phyloP scores from a whole-genome alignment of 2,113 vertebrate genomes.

The Nansenia antarctica region DNA sequence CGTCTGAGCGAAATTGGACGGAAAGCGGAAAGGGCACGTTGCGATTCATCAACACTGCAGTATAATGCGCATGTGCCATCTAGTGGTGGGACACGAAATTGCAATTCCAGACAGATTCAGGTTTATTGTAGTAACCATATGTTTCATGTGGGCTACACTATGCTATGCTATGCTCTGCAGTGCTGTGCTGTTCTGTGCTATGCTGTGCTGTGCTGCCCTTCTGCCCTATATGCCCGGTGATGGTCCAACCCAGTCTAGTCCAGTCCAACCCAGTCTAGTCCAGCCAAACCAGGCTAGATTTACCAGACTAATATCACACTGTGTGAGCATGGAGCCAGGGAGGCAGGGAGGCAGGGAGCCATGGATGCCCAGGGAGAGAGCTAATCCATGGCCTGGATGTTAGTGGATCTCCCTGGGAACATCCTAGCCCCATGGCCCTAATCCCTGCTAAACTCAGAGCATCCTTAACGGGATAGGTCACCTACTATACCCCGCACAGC shows the following conservation, averaged over 20 bases:
- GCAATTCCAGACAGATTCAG: too few species aligned
- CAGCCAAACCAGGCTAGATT: too few species aligned
- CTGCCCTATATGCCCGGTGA: neutral
- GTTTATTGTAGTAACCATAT: too few species aligned
- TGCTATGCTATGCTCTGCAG: too few species aligned
- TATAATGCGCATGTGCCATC: too few species aligned
- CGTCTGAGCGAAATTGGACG: too few species aligned
- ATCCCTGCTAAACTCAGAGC: conserved; percentile 47
- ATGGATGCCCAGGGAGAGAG: conserved; percentile 21
- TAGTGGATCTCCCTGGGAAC: conserved; percentile 49
- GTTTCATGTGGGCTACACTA: too few species aligned
- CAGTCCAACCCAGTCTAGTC: too few species aligned
- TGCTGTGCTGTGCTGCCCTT: neutral
- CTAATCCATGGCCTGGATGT: conserved; percentile 48
- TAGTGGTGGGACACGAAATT: too few species aligned
- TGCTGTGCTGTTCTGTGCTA: too few species aligned
- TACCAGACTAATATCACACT: neutral
- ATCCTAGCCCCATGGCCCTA: conserved; percentile 42
- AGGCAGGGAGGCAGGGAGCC: neutral
- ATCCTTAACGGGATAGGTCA: conserved; percentile 44
- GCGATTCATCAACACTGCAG: too few species aligned
- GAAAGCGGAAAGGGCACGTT: too few species aligned
- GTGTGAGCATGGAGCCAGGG: conserved; percentile 1
- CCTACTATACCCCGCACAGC: conserved; percentile 43
- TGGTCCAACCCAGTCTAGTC: neutral